Base-by-base conservation (phyloP, 2,888 invertebrate genomes). In the Lasioglossum morio region DNA sequence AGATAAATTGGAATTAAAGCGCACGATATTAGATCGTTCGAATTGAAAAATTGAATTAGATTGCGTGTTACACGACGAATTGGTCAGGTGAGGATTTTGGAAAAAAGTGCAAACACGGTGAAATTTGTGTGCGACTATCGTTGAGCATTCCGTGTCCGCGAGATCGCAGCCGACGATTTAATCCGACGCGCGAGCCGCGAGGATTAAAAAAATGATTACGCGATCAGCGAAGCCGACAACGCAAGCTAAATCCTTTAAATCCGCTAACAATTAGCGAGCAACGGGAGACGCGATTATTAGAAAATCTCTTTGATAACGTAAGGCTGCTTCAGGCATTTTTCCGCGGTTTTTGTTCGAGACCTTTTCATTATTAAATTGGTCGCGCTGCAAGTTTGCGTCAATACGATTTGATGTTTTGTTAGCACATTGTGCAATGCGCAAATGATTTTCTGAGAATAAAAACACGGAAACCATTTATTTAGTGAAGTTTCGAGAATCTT, bases 191-290 rank as follows among this genome's bases (percentile, higher is more conserved):
- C 37, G 27, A 46, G 72, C 16, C 27, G 16, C 16, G 23, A 53
- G 5, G 76, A 43, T 60, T 40, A 77, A 66, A 57, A 66, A 66
- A 72, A 72, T 72, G 43, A 72, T 72, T 46, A 72, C n/a, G 43
- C 30, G n/a, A 57, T 60, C 43, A 57, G n/a, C 30, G 23, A 2
- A 7, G 48, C 34, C 16, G 77, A n/a, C 34, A 34, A 76, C n/a
- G 57, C 60, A 23, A 46, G 74, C 8, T 57, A 48, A 60, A 72
- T 72, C 27, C 23, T 30, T 78, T 19, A 63, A 63, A 43, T 34
- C 19, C 37, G 27, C 12, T 16, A 23, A 78, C 46, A 40, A 72
- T 77, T 23, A n/a, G 69, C 30, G 12, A 34, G 60, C 14, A 14
- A 70, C 37, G 37, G 1, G n/a, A 69, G 72, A 69, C 2, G 69